These are phyloP conservation scores for Monochamus saltuarius DNA, from an alignment of 1,140 invertebrate genomes.

Conservation along the genomic window DNA sequence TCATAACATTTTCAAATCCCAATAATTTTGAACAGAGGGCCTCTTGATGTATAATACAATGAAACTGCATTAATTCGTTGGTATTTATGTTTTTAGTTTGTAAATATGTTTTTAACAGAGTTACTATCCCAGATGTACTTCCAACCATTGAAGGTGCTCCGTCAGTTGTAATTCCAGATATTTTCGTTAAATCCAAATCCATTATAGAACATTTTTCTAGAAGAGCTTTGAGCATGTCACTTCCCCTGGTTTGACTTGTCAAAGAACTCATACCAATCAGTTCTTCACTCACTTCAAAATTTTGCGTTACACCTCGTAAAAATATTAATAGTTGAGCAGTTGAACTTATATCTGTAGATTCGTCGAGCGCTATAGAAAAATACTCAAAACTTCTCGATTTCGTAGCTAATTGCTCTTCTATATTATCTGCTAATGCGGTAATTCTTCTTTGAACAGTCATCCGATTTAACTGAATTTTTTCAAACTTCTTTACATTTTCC, in stretches of 20 bases:
- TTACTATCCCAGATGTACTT: slow-evolving; percentile 17
- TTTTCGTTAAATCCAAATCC: slow-evolving; percentile 28
- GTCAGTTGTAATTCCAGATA: slow-evolving; percentile 38
- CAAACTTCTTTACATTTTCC: slow-evolving; percentile 30
- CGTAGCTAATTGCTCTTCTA: slow-evolving; percentile 31
- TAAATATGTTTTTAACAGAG: slow-evolving; percentile 10
- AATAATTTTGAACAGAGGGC: slow-evolving; percentile 36
- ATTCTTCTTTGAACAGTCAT: slow-evolving; percentile 39
- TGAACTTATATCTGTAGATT: slow-evolving; percentile 23
- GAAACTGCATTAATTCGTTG: slow-evolving; percentile 23
- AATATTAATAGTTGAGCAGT: slow-evolving; percentile 43
- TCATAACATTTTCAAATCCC: slow-evolving; percentile 40
- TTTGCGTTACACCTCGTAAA: slow-evolving; percentile 32
- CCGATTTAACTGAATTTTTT: slow-evolving; percentile 34
- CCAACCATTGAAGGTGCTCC: slow-evolving; percentile 42
- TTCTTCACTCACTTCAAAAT: slow-evolving; percentile 43
- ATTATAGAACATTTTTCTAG: slow-evolving; percentile 18
- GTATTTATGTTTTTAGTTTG: slow-evolving; percentile 5
- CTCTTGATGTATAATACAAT: slow-evolving; percentile 47
- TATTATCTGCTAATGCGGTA: slow-evolving; percentile 32
- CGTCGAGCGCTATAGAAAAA: slow-evolving; percentile 40
- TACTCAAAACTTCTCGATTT: slow-evolving; percentile 28
- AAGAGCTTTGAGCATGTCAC: slow-evolving; percentile 19
- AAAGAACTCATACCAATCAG: slow-evolving; percentile 34
- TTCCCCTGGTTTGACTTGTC: slow-evolving; percentile 32